Evolutionary conservation across 1,140 invertebrate species (phyloP), one percentile per base, ranked within the genome.

Genomic region (Meloidogyne chitwoodi): DNA sequence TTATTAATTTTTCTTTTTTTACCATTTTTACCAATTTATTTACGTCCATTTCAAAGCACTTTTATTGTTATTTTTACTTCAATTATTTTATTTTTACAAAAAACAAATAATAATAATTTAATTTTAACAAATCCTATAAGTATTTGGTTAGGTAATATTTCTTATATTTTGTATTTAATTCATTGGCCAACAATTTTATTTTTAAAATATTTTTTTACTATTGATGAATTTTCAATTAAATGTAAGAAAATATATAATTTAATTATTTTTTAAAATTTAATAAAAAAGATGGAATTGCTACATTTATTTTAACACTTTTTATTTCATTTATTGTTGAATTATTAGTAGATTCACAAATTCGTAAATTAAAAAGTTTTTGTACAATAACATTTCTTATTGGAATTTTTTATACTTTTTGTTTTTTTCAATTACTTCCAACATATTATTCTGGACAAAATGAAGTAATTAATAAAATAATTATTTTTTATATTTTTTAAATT

Each of bases 371-470:
- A 61, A 56, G 34, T n/a, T 73, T 73, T 34, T 73, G 71, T 22
- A 27, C 44, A 22, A 48, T 73, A 22, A 27, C 64, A 3, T 73
- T 73, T 24, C 19, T 73, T 29, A 73, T 73, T 64, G 71, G 44
- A 3, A 24, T 73, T 22, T 31, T 73, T 24, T 73, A 73, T 48
- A 64, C 56, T 56, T 73, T 73, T 31, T 73, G 71, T 26, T 73
- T 73, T 38, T 73, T 73, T 64, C 27, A 63, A 29, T 61, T 73
- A 24, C 71, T 73, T 41, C 71, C 71, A 31, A 73, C 71, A 10
- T 73, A 73, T 73, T 73, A 73, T 63, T 73, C 71, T 61, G 71
- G 71, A 64, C 71, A 73, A 73, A 61, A 34, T 63, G 71, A 70
- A 61, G 68, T 70, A 38, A 14, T 38, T 38, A 29, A 68, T 31